These are phyloP conservation scores for Amphilophus citrinellus DNA, from an alignment of 2,113 vertebrate species.

Conservation along the genomic window DNA sequence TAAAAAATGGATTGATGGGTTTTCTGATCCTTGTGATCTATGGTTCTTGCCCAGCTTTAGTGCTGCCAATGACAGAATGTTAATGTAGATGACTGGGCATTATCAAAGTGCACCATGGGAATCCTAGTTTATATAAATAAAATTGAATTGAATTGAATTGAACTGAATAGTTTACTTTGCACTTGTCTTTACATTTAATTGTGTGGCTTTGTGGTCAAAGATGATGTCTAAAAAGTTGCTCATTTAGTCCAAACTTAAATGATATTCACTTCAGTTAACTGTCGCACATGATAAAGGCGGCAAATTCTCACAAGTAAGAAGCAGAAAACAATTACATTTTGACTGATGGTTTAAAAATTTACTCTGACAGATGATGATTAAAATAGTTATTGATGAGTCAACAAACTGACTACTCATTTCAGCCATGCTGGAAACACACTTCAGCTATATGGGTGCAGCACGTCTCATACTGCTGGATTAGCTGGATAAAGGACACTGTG, in stretches of 20 bases:
- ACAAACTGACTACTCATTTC: neutral
- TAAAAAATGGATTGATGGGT: conserved; percentile 7
- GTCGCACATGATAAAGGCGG: neutral
- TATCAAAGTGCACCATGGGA: neutral
- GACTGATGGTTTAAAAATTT: neutral
- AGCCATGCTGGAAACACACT: neutral
- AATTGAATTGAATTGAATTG: no score
- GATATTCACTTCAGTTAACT: neutral
- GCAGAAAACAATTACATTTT: conserved; percentile 6
- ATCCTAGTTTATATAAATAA: neutral
- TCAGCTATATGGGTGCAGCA: neutral
- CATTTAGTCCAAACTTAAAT: neutral
- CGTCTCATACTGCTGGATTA: neutral
- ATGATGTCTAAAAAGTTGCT: neutral
- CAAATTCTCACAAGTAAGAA: neutral
- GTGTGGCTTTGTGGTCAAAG: neutral
- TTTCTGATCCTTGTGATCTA: neutral
- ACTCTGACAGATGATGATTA: neutral
- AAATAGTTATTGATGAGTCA: neutral
- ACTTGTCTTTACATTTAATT: neutral
- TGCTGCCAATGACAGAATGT: neutral
- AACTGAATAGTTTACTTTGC: neutral
- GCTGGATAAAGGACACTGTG: neutral
- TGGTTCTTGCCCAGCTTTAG: neutral
- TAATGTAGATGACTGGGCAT: neutral